These are phyloP conservation scores for Mesopsocus fuscifrons DNA, from an alignment of 2,888 invertebrate species.

Conservation along the genomic window DNA sequence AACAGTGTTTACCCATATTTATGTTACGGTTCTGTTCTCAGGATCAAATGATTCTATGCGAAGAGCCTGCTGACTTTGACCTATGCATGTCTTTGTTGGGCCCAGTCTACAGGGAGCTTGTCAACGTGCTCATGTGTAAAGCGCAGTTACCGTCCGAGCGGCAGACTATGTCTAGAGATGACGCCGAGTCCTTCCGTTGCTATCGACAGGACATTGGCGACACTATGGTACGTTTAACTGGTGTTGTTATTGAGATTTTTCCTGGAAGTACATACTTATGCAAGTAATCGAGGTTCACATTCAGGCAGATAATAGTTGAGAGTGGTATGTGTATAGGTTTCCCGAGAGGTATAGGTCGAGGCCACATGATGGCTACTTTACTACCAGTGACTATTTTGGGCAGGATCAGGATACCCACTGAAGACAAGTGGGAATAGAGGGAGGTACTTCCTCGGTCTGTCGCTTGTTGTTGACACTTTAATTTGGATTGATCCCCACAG, in stretches of 20 bases:
- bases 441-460: too few relatives aligned
- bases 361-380: too few relatives aligned
- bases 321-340: too few relatives aligned
- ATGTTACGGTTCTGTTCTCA: too few relatives aligned
- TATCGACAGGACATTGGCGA: constrained; percentile 75
- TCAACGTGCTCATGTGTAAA: constrained; percentile 57
- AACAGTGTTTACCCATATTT: too few relatives aligned
- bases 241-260: background rate
- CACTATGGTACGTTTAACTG: constrained; percentile 39
- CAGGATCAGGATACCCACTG: too few relatives aligned
- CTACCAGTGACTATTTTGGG: too few relatives aligned
- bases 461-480: too few relatives aligned
- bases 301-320: constrained; percentile 15
- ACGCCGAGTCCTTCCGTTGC: constrained; percentile 69
- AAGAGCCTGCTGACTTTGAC: constrained; percentile 26
- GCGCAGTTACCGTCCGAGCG: constrained; percentile 49
- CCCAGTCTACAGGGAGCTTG: constrained; percentile 60
- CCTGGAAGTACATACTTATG: background rate
- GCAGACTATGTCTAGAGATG: constrained; percentile 49
- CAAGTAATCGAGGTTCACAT: background rate
- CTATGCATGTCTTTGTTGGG: constrained; percentile 38
- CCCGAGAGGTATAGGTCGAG: too few relatives aligned
- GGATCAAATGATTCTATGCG: constrained; percentile 40
- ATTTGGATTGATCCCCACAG: too few relatives aligned
- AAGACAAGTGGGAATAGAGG: too few relatives aligned